phyloP scores from a whole-genome alignment of 2,888 invertebrate species.

The Drosophila dives region DNA sequence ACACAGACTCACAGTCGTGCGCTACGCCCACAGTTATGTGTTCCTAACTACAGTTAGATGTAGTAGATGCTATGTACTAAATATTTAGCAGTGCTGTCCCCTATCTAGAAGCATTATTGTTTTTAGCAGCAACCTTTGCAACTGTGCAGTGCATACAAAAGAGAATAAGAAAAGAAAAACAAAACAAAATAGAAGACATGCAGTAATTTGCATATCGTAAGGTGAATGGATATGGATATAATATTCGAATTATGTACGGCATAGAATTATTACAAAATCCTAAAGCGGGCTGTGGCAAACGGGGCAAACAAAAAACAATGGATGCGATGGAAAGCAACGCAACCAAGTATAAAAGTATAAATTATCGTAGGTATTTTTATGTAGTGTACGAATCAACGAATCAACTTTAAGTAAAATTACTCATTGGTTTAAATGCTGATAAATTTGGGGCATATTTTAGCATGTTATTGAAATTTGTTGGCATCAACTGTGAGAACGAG shows the following conservation, averaged over 20 bases:
- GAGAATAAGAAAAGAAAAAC: neutral
- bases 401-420: constrained; percentile 11
- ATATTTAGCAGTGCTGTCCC: constrained; percentile 17
- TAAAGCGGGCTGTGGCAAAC: constrained; percentile 46
- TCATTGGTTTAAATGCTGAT: constrained; percentile 10
- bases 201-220: constrained; percentile 8
- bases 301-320: constrained; percentile 3
- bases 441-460: constrained; percentile 39
- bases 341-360: constrained; percentile 14
- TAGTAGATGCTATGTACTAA: constrained; percentile 16
- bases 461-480: constrained; percentile 31
- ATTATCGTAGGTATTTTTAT: constrained; percentile 19
- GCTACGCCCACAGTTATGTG: constrained; percentile 53
- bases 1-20: constrained; percentile 14
- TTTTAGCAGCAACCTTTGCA: neutral
- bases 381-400: constrained; percentile 11
- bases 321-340: neutral
- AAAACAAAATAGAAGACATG: neutral
- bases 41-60: constrained; percentile 54
- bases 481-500: constrained; percentile 3
- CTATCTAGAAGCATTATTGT: constrained; percentile 19
- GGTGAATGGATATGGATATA: constrained; percentile 7
- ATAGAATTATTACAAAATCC: constrained; percentile 23
- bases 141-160: constrained; percentile 11
- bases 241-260: constrained; percentile 14